phyloP scores from a whole-genome alignment of 2,113 vertebrate species.

The Dromaius novaehollandiae region DNA sequence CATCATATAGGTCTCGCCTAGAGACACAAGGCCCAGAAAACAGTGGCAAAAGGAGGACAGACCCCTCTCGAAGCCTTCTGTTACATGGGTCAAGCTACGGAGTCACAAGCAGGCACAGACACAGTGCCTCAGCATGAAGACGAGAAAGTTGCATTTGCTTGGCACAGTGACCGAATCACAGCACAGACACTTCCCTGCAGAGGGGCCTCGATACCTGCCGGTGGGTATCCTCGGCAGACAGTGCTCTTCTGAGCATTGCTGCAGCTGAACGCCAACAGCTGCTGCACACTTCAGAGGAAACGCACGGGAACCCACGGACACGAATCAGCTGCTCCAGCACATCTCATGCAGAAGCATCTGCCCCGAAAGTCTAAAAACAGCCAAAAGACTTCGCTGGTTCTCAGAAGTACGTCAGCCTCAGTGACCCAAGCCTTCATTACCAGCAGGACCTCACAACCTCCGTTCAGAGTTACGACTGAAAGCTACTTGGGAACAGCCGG shows the following conservation, averaged over 20 bases:
- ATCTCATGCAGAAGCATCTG: not conserved
- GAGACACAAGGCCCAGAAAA: not conserved
- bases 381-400: not conserved
- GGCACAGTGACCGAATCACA: not conserved
- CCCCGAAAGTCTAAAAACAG: slow-evolving; percentile 3
- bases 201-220: not conserved
- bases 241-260: not conserved
- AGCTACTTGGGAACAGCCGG: not conserved
- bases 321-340: not conserved
- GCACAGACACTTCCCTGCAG: fast-evolving
- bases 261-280: not conserved
- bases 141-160: not conserved
- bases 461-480: not conserved
- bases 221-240: not conserved
- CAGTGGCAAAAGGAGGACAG: not conserved
- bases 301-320: not conserved
- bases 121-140: not conserved
- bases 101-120: not conserved
- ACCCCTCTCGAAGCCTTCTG: not conserved
- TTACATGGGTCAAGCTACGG: fast-evolving
- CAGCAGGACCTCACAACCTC: slow-evolving; percentile 15
- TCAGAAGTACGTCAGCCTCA: not conserved
- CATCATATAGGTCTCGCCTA: not conserved
- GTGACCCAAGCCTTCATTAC: not conserved
- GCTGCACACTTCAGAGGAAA: not conserved